Conservation (phyloP, 2,888 invertebrate species). For the Tipula unca region DNA sequence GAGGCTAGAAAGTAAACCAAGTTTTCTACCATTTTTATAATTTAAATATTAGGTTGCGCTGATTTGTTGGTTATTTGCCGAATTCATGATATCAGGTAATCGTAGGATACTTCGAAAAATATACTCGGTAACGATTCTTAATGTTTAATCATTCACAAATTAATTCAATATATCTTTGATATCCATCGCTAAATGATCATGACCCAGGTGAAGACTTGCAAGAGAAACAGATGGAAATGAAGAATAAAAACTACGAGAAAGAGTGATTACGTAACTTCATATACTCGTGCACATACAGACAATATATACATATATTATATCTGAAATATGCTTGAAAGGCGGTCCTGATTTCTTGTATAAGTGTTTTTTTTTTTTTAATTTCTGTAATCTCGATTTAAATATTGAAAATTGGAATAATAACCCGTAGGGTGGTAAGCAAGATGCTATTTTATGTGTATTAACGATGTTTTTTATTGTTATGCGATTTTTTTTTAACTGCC, state of each 20-base stretch:
- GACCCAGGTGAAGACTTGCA: not conserved
- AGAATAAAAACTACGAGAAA: not conserved
- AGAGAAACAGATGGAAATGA: not conserved
- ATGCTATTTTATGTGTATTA: not conserved
- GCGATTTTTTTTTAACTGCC: not conserved
- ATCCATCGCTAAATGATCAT: not conserved
- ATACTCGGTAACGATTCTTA: too few species aligned
- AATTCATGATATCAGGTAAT: too few species aligned
- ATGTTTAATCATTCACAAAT: too few species aligned
- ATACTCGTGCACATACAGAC: not conserved
- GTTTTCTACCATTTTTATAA: too few species aligned
- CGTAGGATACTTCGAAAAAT: too few species aligned
- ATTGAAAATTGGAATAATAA: not conserved
- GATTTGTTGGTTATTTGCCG: too few species aligned
- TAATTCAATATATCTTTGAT: not conserved
- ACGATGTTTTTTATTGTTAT: not conserved
- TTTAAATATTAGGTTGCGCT: too few species aligned
- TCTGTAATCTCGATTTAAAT: not conserved
- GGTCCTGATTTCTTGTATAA: not conserved
- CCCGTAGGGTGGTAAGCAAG: not conserved
- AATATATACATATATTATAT: not conserved
- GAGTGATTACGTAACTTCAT: not conserved
- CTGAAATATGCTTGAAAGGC: not conserved
- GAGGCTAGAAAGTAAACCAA: too few species aligned
- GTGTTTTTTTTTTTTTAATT: not conserved